Conservation (phyloP, 2,888 invertebrate genomes). For the Abscondita cerata region DNA sequence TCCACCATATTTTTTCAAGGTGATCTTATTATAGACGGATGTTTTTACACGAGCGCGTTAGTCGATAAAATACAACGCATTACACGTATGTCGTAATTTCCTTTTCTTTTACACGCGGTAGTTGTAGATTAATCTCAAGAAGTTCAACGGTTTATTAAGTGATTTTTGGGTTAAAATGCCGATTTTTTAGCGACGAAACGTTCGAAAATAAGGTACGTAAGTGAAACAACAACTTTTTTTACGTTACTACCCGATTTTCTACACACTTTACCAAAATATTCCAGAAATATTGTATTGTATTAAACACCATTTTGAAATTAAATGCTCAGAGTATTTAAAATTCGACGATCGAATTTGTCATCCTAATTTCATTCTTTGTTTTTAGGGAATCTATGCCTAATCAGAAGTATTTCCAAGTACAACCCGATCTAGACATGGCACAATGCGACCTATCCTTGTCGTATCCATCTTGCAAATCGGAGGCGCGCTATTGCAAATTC, state of each 20-base stretch:
- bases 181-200: background rate
- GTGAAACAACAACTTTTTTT: background rate
- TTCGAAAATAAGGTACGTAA: background rate
- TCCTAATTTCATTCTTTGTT: background rate
- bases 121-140: background rate
- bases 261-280: background rate
- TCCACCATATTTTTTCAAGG: conserved; percentile 1
- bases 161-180: background rate
- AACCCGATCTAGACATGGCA: conserved; percentile 45
- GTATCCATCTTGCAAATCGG: conserved; percentile 44
- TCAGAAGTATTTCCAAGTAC: conserved; percentile 33
- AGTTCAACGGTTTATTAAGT: background rate
- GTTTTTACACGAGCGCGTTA: background rate
- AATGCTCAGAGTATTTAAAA: background rate
- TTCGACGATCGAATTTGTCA: background rate
- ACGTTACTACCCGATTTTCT: background rate
- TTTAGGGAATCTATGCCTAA: conserved; percentile 32
- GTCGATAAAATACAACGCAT: background rate
- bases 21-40: background rate
- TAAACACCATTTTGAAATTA: conserved; percentile 41
- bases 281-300: conserved; percentile 27
- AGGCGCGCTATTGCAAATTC: conserved; percentile 51
- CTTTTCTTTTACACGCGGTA: conserved; percentile 10
- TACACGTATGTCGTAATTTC: conserved; percentile 2
- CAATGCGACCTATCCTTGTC: conserved; percentile 49